A percentile compares a stretch with the other conserved stretches of the same genome.
Conservation (phyloP, 2,888 invertebrate species). For the Spilosoma lubricipeda region DNA sequence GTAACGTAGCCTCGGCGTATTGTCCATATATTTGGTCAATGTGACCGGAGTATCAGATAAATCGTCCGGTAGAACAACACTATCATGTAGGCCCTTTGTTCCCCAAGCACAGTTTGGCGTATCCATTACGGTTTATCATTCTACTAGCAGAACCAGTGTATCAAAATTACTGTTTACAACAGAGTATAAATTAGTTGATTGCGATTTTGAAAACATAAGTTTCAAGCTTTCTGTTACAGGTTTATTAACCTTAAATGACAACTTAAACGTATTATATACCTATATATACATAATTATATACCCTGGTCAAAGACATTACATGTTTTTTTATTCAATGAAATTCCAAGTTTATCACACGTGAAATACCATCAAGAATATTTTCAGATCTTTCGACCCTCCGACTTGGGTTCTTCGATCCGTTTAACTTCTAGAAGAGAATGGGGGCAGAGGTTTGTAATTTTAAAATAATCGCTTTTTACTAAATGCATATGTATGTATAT, state of each 20-base stretch:
- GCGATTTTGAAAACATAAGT: neutral
- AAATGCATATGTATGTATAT: no score
- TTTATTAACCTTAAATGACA: neutral
- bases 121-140: slow-evolving; percentile 55
- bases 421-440: no score
- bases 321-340: no score
- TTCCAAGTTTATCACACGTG: no score
- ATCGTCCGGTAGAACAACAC: slow-evolving; percentile 67
- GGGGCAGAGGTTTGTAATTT: no score
- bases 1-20: slow-evolving; percentile 42
- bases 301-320: no score
- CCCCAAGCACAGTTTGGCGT: slow-evolving; percentile 57
- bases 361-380: no score
- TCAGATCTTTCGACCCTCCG: no score
- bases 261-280: no score
- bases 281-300: no score
- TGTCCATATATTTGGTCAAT: slow-evolving; percentile 69
- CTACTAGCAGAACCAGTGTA: slow-evolving; percentile 26
- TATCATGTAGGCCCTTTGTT: slow-evolving; percentile 77
- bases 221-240: neutral
- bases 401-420: no score
- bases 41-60: slow-evolving; percentile 75
- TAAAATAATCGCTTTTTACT: no score
- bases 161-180: slow-evolving; percentile 24
- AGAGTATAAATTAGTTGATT: neutral